Evolutionary conservation across 2,888 invertebrate species (phyloP).

Genomic region (Sympetrum striolatum): DNA sequence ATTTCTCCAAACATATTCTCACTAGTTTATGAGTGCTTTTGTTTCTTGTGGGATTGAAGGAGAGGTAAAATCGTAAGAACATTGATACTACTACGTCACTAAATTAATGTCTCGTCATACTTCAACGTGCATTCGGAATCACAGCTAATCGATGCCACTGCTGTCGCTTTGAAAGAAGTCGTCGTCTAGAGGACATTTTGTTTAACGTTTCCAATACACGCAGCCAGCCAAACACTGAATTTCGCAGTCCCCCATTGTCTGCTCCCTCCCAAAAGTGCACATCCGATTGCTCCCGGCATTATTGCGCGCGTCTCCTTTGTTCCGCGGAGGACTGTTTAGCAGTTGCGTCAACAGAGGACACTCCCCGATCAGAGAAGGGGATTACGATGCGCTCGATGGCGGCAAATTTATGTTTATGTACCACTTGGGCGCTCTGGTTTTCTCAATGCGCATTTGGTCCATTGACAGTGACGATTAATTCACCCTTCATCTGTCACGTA

Average conservation of each 20-base stretch:
- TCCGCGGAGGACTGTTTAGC: constrained; percentile 28
- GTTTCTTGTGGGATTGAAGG: no score
- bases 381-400: background rate
- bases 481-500: constrained; percentile 19
- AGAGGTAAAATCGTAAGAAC: no score
- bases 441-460: constrained; percentile 1
- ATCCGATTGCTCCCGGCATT: background rate
- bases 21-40: no score
- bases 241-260: background rate
- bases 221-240: background rate
- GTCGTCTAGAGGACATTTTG: no score
- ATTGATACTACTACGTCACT: no score
- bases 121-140: no score
- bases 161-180: no score
- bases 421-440: background rate
- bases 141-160: no score
- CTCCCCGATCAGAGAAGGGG: background rate
- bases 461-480: constrained; percentile 32
- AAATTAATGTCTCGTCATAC: no score
- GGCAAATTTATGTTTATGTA: constrained; percentile 27
- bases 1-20: no score
- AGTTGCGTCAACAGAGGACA: constrained; percentile 27
- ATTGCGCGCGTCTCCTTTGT: background rate
- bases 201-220: no score
- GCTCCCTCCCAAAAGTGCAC: background rate